Base-by-base conservation (phyloP, 1,140 invertebrate genomes). In the Aporrectodea caliginosa region DNA sequence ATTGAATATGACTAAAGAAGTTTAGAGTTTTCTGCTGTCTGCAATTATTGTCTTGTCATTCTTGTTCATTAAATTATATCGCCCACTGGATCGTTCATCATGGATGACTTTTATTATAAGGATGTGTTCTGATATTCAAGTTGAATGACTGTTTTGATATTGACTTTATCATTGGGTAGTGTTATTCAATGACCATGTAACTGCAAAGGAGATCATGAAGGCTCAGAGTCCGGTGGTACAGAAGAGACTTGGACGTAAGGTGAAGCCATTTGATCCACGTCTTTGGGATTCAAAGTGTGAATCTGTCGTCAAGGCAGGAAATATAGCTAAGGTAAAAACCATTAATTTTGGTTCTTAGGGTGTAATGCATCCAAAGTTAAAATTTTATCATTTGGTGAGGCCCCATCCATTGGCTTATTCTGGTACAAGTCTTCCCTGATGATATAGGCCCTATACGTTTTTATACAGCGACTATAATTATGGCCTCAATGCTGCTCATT, bases 321-420 rank as follows among this genome's bases (percentile, higher is more conserved):
- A 76, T 31, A 58, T 58, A 35, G 75, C 75, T 43, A 76, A 76
- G 29, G 75, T 43, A 6, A 58, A 35, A 16, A 58, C 22, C 43
- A 6, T 58, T 22, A 58, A 58, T 22, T 58, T 6, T 12, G 43
- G 6, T 58, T 6, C 22, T 58, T 22, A 58, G 43, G n/a, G n/a
- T n/a, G n/a, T n/a, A n/a, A 58, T 58, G 22, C 6, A 22, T 58
- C 6, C 22, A 22, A 58, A 58, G 22, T 6, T 22, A 12, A 58
- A 58, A 58, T 58, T 58, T 22, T 58, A 12, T 22, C 43, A 58
- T 58, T 58, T 58, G 43, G 6, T 22, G 22, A 58, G 22, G n/a
- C n/a, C n/a, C n/a, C n/a, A n/a, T n/a, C n/a, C n/a, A n/a, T n/a
- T n/a, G n/a, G n/a, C n/a, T n/a, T n/a, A n/a, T n/a, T n/a, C n/a